Evolutionary conservation across 2,888 invertebrate species (phyloP), one percentile per base, ranked within the genome.

Genomic region (Aspidiotus destructor): DNA sequence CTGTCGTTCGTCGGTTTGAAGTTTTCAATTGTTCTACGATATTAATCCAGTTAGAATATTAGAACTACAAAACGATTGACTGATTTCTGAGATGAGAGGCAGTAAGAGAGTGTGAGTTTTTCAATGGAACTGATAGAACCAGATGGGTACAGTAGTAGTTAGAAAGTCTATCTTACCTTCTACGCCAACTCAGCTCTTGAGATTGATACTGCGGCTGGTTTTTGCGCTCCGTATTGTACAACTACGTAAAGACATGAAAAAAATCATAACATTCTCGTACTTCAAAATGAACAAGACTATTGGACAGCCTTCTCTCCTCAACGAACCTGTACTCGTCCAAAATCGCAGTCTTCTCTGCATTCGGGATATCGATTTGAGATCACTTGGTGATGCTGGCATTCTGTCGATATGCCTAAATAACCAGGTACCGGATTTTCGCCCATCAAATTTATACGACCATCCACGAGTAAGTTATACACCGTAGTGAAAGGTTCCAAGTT

Each of bases 401-500:
- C 75, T 70, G 81, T 78, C n/a, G 77, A 78, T 8, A 83, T 78
- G 7, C 78, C 78, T 11, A 79, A 70, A 6, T 72, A 60, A 8
- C 72, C 70, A 2, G 80, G 78, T 17, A 81, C 71, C 44, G 80
- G 70, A 48, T 60, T 52, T 17, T 67, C 44, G 9, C 16, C 58
- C 40, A 13, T 40, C n/a, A 48, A 11, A 13, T 55, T 13, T 53
- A 73, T 65, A 54, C 60, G 28, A 9, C 74, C 74, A 15, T 71
- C 69, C 13, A 70, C 71, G n/a, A 74, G 40, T 52, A 74, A 71
- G n/a, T 71, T 41, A 58, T 74, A 72, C 41, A 73, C 73, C 17
- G 72, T 67, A 54, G 89, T 87, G 57, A 83, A 77, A 0, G 93
- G 92, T 69, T 83, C 80, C 2, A 89, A 85, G 78, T 98, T 99